Base-by-base conservation (phyloP, 1,140 invertebrate species). In the Lamellibrachia luymesi region DNA sequence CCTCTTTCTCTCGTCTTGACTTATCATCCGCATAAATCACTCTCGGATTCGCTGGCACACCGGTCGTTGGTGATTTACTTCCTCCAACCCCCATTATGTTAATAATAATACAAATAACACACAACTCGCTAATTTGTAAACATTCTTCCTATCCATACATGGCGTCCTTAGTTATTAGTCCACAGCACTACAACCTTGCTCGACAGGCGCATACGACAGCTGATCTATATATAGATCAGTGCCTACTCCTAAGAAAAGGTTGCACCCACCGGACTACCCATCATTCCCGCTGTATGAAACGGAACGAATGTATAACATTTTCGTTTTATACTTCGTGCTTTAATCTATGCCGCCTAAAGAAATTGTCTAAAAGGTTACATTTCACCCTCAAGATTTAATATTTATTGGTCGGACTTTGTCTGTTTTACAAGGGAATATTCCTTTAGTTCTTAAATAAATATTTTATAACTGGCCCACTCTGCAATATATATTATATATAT, bases 161-260 rank as follows among this genome's bases (percentile, higher is more conserved):
- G 64, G 64, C 64, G 64, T 80, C 64, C 64, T 80, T 80, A 80
- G 64, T 80, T 80, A 80, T 80, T 80, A 80, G 64, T 80, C 64
- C 64, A 22, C 13, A 80, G 25, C 64, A 80, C 17, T 22, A 80
- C 8, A 22, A 80, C 64, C 64, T 80, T 80, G 25, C 25, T 80
- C 64, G 64, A 17, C 64, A 80, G 25, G 2, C 64, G 13, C 6
- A 80, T 22, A 80, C 64, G 2, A 80, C 13, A 0, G 64, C 17
- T 8, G 64, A 22, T 22, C 2, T 56, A 8, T 56, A 22, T 22
- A 38, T 38, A 38, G 64, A 80, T 22, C 13, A 80, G 25, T 13
- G 64, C 17, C 64, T 10, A 80, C 5, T 22, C 64, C 13, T 80
- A 4, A 80, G 64, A 80, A 4, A 80, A 80, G 13, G 64, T 80